These are phyloP conservation scores for Prorops nasuta DNA, from an alignment of 1,140 invertebrate species.

Conservation along the genomic window DNA sequence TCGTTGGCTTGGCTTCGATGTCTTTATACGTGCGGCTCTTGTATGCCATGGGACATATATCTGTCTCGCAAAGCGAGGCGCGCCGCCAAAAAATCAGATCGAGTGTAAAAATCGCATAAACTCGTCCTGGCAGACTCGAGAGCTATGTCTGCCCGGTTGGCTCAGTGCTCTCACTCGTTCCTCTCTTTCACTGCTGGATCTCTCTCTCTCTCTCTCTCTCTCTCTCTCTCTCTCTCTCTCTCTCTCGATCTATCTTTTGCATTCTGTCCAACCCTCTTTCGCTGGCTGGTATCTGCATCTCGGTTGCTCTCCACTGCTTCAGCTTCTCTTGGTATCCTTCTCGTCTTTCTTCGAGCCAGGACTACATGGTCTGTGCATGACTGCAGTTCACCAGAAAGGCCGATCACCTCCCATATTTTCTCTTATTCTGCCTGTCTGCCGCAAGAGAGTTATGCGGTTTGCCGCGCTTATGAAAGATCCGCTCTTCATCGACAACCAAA, in stretches of 20 bases:
- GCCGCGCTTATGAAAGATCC: constrained; percentile 49
- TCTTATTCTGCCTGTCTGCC: constrained; percentile 50
- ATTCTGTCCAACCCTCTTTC: background rate
- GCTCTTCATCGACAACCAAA: constrained; percentile 46
- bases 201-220: constrained; percentile 17
- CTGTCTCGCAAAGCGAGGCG: constrained; percentile 55
- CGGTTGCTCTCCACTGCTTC: no score
- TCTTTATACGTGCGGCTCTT: constrained; percentile 58
- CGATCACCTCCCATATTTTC: constrained; percentile 56
- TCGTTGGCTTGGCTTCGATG: constrained; percentile 56
- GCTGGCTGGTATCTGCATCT: no score
- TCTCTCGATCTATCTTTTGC: constrained; percentile 9
- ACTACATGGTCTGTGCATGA: constrained; percentile 41
- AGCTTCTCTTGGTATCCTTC: no score
- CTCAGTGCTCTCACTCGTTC: constrained; percentile 34
- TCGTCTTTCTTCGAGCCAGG: background rate
- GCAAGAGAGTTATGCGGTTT: constrained; percentile 44
- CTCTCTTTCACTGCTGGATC: constrained; percentile 12
- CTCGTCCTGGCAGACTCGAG: constrained; percentile 53
- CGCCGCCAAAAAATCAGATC: constrained; percentile 59
- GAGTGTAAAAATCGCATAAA: constrained; percentile 60
- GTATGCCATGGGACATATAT: constrained; percentile 57
- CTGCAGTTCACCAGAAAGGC: constrained; percentile 48
- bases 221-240: constrained; percentile 13
- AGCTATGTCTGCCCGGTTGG: constrained; percentile 48